A percentile compares a stretch with the other conserved stretches of the same genome.
Evolutionary conservation across 2,113 vertebrate species (phyloP).

Genomic region (Bubalus kerabau): DNA sequence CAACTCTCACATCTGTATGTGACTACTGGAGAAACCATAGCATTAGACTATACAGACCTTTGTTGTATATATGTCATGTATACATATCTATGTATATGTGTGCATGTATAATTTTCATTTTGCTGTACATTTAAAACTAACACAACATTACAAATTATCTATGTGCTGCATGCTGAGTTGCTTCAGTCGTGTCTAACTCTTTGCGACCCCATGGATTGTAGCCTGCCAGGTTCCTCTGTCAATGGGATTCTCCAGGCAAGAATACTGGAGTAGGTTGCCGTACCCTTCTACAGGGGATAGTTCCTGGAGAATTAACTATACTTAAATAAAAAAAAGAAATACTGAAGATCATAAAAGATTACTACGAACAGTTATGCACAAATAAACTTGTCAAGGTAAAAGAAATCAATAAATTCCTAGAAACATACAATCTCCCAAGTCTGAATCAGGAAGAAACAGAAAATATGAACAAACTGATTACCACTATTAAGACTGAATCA

Average conservation of each 20-base stretch:
- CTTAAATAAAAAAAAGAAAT: background rate
- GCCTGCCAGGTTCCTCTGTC: background rate
- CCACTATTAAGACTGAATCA: background rate
- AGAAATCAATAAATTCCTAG: background rate
- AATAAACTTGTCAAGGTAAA: background rate
- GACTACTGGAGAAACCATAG: background rate
- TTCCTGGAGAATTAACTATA: background rate
- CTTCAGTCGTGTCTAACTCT: background rate
- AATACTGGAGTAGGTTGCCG: background rate
- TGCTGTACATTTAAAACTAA: background rate
- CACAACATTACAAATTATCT: background rate
- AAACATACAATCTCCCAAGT: background rate
- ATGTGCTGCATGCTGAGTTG: background rate
- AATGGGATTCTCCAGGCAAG: background rate
- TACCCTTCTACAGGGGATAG: background rate
- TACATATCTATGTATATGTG: background rate
- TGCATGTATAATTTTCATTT: background rate
- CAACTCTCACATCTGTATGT: background rate
- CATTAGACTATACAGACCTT: background rate
- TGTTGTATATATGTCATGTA: background rate
- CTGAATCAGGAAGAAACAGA: background rate
- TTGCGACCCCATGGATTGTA: background rate
- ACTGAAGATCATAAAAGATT: background rate
- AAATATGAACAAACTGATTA: background rate
- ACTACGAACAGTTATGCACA: background rate